Conservation (phyloP, 2,797 vertebrate genomes). For the Sebastes itinus region DNA sequence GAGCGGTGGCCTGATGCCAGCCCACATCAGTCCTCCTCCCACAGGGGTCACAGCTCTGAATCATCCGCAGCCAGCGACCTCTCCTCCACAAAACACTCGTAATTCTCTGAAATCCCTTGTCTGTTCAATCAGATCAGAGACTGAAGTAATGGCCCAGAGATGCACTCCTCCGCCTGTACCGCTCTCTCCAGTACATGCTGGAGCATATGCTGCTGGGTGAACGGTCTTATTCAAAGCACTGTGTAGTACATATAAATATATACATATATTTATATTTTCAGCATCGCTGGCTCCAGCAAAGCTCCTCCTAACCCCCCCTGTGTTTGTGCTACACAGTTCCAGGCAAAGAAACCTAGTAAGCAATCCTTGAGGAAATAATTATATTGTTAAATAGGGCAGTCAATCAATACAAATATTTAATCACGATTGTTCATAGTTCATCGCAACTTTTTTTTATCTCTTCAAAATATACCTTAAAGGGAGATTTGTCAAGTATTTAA, state of each 20-base stretch:
- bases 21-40: conserved; percentile 46
- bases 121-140: conserved; percentile 51
- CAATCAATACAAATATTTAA: no score
- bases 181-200: neutral
- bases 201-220: conserved; percentile 27
- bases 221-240: conserved; percentile 1
- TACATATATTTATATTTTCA: conserved; percentile 15
- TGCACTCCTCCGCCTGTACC: neutral
- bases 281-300: neutral
- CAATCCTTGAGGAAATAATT: neutral
- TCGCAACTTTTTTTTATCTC: no score
- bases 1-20: conserved; percentile 18
- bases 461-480: no score
- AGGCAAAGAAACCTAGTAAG: neutral
- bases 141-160: conserved; percentile 37
- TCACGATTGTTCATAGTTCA: no score
- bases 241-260: neutral
- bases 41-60: conserved; percentile 36
- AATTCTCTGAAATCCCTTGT: conserved; percentile 55
- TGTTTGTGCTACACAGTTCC: neutral
- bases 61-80: conserved; percentile 49
- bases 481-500: no score
- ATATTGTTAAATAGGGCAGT: no score
- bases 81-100: conserved; percentile 39
- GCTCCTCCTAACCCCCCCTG: neutral